phyloP scores from a whole-genome alignment of 2,113 vertebrate species.

The Dasyornis broadbenti region DNA sequence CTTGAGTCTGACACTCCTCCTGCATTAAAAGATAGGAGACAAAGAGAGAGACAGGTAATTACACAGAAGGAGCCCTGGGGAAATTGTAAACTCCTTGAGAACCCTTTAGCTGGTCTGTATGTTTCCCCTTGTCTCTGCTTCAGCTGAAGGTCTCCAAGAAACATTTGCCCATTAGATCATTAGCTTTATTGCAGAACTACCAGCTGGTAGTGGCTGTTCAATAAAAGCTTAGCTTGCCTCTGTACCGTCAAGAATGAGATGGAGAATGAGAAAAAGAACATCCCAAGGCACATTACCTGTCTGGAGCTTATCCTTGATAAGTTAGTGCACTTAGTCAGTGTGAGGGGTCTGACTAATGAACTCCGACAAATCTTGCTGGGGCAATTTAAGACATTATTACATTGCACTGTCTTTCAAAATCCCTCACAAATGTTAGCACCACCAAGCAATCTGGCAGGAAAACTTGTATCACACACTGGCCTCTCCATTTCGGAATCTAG shows the following conservation, averaged over 20 bases:
- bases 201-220: neutral
- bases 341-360: conserved; percentile 7
- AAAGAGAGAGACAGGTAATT: conserved; percentile 63
- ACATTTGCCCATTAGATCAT: conserved; percentile 1
- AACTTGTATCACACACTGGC: neutral
- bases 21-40: conserved; percentile 39
- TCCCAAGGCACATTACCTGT: conserved; percentile 15
- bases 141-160: conserved; percentile 21
- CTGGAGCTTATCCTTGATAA: conserved; percentile 5
- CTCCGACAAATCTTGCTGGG: conserved; percentile 25
- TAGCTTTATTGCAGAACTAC: conserved; percentile 20
- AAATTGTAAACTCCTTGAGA: conserved; percentile 41
- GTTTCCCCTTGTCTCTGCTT: conserved; percentile 6
- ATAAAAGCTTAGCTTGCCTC: neutral
- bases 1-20: conserved; percentile 44
- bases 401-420: neutral
- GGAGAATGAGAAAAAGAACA: neutral
- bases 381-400: conserved; percentile 8
- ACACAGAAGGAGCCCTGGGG: conserved; percentile 30
- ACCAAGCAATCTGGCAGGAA: neutral
- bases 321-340: neutral
- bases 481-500: neutral
- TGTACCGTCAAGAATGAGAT: neutral
- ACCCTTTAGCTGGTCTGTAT: conserved; percentile 19
- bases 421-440: neutral